Conservation (phyloP, 2,888 invertebrate species). For the Nomada flava region DNA sequence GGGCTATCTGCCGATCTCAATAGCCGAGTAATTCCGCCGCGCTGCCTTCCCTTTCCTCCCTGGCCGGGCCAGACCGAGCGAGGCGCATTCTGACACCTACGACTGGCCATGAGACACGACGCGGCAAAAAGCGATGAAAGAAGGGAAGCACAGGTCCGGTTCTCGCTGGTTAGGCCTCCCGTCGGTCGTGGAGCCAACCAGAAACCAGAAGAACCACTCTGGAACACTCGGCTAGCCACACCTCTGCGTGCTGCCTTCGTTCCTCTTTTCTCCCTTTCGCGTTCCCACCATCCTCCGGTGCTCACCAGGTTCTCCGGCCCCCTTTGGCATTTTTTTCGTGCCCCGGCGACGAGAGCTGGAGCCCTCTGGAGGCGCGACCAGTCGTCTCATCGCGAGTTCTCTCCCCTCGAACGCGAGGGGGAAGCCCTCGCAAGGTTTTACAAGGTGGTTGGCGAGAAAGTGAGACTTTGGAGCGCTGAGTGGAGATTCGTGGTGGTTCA, state of each 20-base stretch:
- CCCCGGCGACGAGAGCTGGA: slow-evolving; percentile 77
- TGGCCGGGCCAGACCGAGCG: slow-evolving; percentile 61
- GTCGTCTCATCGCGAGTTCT: slow-evolving; percentile 30
- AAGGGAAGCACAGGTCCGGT: slow-evolving; percentile 65
- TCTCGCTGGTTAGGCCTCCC: slow-evolving; percentile 80
- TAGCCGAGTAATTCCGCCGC: slow-evolving; percentile 81
- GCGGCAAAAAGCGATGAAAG: slow-evolving; percentile 68
- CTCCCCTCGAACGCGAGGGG: background rate
- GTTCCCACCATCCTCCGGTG: slow-evolving; percentile 49
- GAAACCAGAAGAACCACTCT: slow-evolving; percentile 80
- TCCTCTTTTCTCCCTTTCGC: slow-evolving; percentile 71
- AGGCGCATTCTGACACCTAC: slow-evolving; percentile 80
- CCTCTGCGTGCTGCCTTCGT: slow-evolving; percentile 78
- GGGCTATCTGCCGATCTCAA: slow-evolving; percentile 81
- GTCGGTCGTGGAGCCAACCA: slow-evolving; percentile 81
- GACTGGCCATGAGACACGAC: slow-evolving; percentile 76
- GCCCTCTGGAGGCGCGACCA: slow-evolving; percentile 77
- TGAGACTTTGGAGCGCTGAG: background rate
- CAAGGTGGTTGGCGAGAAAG: background rate
- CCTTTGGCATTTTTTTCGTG: slow-evolving; percentile 63
- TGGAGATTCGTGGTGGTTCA: background rate
- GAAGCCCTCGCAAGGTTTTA: background rate
- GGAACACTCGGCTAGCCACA: slow-evolving; percentile 81
- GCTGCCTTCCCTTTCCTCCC: slow-evolving; percentile 57
- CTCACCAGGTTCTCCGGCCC: slow-evolving; percentile 57